Evolutionary conservation across 2,113 vertebrate genomes (phyloP).

Genomic region (Hippolais icterina): DNA sequence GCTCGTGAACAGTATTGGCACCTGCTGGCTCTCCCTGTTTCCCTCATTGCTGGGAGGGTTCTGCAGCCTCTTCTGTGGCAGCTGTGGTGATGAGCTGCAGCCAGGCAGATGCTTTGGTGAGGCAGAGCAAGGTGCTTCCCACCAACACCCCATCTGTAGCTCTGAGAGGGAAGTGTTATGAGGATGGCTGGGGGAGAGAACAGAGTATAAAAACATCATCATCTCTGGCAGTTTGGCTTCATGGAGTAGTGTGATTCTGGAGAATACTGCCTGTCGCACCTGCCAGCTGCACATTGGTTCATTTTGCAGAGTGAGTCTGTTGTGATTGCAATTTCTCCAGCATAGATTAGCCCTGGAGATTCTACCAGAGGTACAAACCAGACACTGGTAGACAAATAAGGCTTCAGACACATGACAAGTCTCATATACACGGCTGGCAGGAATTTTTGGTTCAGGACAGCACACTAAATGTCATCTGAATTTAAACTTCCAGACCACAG

Average conservation of each 20-base stretch:
- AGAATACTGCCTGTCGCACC: background rate
- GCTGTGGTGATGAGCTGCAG: background rate
- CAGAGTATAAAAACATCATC: background rate
- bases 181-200: background rate
- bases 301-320: background rate
- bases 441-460: background rate
- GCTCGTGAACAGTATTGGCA: background rate
- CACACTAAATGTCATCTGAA: background rate
- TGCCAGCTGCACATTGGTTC: background rate
- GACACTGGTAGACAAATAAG: background rate
- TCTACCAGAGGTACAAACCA: background rate
- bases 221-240: background rate
- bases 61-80: background rate
- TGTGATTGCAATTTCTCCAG: background rate
- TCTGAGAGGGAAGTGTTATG: background rate
- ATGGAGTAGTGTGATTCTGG: background rate
- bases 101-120: fast-evolving
- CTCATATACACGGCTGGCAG: background rate
- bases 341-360: background rate
- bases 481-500: background rate
- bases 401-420: background rate
- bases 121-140: background rate
- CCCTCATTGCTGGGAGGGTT: background rate
- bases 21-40: background rate
- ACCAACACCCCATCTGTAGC: background rate